Conservation (phyloP, 1,140 invertebrate species). For the Drosophila ironensis region DNA sequence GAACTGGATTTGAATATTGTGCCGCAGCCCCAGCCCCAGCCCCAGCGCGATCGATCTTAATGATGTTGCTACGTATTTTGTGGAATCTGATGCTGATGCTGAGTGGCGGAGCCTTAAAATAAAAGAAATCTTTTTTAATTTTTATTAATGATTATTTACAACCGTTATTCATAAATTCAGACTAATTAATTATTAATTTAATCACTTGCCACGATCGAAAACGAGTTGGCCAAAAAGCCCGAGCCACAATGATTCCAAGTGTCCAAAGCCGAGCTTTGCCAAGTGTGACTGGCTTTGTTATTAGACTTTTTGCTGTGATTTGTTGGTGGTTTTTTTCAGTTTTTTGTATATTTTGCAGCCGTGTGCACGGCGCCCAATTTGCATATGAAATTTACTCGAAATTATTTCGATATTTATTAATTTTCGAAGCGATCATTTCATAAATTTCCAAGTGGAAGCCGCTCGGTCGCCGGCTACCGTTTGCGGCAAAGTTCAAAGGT, state of each 20-base stretch:
- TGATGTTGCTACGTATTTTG: constrained; percentile 60
- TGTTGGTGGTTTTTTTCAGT: not conserved
- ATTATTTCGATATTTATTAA: constrained; percentile 80
- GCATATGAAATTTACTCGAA: constrained; percentile 67
- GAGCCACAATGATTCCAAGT: constrained; percentile 44
- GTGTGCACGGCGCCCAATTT: constrained; percentile 61
- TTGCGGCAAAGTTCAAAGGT: constrained; percentile 72
- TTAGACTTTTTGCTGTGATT: no score
- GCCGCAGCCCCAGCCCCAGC: not conserved
- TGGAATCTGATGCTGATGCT: constrained; percentile 6
- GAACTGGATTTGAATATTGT: constrained; percentile 42
- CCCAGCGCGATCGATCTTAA: constrained; percentile 36
- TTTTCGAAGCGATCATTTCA: constrained; percentile 58
- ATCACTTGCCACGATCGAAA: constrained; percentile 66
- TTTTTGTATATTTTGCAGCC: constrained; percentile 65
- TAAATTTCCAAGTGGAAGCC: constrained; percentile 47
- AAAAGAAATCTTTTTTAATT: constrained; percentile 79
- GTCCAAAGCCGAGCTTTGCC: constrained; percentile 68
- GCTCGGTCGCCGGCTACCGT: constrained; percentile 57
- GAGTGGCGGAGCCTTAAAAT: constrained; percentile 51
- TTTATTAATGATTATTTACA: constrained; percentile 82
- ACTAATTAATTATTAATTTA: constrained; percentile 82
- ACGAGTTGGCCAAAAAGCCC: constrained; percentile 28
- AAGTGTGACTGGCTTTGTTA: no score
- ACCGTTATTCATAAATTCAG: constrained; percentile 80